A percentile compares a stretch with the other conserved stretches of the same genome.
These are phyloP conservation scores for Lepilemur septentrionalis DNA, from an alignment of 2,797 vertebrate genomes.

Conservation along the genomic window DNA sequence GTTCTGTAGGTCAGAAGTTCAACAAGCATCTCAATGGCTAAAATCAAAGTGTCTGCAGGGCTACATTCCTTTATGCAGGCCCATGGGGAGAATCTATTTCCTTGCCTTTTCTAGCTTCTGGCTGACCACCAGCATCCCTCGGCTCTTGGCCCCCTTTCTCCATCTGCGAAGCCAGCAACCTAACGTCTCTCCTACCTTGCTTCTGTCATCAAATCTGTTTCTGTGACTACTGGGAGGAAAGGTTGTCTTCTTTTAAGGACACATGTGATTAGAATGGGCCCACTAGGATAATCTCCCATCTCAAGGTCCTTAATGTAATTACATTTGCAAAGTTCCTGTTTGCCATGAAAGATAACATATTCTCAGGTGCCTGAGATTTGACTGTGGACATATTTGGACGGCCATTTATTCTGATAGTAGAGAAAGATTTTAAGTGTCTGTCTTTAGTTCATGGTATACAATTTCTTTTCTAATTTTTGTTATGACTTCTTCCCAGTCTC, in stretches of 20 bases:
- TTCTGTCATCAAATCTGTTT: not conserved
- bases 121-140: rapidly evolving
- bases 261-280: not conserved
- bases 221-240: not conserved
- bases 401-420: not conserved
- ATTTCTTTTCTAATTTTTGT: not conserved
- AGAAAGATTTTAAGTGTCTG: not conserved
- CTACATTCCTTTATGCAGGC: not conserved
- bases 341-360: not conserved
- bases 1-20: not conserved
- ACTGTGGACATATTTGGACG: not conserved
- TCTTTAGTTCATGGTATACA: not conserved
- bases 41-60: not conserved
- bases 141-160: not conserved
- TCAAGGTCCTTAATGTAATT: not conserved
- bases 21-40: not conserved
- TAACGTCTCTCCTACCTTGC: not conserved
- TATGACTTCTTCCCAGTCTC: not conserved
- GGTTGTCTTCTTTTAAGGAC: not conserved
- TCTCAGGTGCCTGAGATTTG: not conserved
- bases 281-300: not conserved
- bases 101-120: not conserved
- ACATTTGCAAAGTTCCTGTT: not conserved
- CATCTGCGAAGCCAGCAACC: not conserved
- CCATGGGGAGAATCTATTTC: not conserved